Percentiles rank a stretch among this genome's conserved stretches.
Evolutionary conservation across 2,113 vertebrate genomes (phyloP).

Genomic region (Bettongia penicillata): DNA sequence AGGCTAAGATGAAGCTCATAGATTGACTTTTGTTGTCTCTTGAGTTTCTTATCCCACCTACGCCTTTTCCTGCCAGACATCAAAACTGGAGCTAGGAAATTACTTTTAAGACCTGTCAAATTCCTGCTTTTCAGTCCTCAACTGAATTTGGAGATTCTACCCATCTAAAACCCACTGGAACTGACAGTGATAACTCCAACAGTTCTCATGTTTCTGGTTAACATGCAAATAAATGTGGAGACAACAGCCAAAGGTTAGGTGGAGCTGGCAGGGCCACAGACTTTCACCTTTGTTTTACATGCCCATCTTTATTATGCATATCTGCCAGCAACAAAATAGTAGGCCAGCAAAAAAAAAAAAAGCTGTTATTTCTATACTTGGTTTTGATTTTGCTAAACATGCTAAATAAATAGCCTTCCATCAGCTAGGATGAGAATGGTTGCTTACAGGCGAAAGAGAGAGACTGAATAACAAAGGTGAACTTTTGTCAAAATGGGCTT

Average conservation of each 20-base stretch:
- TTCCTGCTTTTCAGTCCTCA: background rate
- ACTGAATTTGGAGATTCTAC: background rate
- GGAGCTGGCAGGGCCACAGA: background rate
- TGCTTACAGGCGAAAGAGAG: background rate
- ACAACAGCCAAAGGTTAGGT: background rate
- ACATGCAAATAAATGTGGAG: background rate
- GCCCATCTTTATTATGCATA: background rate
- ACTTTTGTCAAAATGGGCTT: background rate
- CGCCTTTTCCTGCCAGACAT: background rate
- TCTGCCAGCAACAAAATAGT: background rate
- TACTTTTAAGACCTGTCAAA: background rate
- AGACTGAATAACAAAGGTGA: background rate
- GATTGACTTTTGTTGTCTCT: background rate
- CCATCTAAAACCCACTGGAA: background rate
- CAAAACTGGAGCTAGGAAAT: background rate
- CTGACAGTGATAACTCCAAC: background rate
- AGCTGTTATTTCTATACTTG: background rate
- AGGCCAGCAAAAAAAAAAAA: background rate
- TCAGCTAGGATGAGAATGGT: background rate
- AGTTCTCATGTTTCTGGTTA: background rate
- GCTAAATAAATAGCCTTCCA: background rate
- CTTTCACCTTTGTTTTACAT: background rate
- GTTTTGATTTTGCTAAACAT: background rate
- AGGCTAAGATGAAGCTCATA: background rate
- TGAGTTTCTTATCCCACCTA: background rate